phyloP scores from a whole-genome alignment of 2,888 invertebrate species.

The Agrotis segetum region DNA sequence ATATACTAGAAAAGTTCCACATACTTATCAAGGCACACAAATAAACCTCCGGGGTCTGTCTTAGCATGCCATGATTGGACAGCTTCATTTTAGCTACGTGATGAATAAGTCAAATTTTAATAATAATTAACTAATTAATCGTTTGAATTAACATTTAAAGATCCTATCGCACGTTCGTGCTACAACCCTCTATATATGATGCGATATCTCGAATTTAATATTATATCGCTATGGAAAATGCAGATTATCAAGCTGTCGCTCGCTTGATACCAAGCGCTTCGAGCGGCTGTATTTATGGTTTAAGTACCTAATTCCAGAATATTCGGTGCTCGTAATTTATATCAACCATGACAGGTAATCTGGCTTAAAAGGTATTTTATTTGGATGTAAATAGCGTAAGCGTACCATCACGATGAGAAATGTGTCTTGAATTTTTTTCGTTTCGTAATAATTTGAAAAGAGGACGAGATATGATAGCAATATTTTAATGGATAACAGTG shows the following conservation, averaged over 20 bases:
- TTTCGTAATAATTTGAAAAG: neutral
- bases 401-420: neutral
- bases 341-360: constrained; percentile 45
- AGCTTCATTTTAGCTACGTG: too few species aligned
- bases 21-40: too few species aligned
- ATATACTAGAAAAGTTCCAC: too few species aligned
- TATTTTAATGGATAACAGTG: neutral
- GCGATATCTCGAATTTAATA: constrained; percentile 31
- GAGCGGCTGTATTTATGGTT: constrained; percentile 12
- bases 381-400: neutral
- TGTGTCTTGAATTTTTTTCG: neutral
- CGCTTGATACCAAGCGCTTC: constrained; percentile 24
- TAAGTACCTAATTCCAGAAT: constrained; percentile 40
- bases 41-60: too few species aligned
- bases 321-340: constrained; percentile 21
- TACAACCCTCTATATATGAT: neutral
- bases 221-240: constrained; percentile 24
- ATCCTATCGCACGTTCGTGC: neutral
- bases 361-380: constrained; percentile 24
- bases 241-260: constrained; percentile 44
- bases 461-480: neutral
- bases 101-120: too few species aligned
- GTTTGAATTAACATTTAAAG: too few species aligned
- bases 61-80: too few species aligned
- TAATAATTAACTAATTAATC: too few species aligned